phyloP scores from a whole-genome alignment of 2,888 invertebrate species.

The Apodemia mormo region DNA sequence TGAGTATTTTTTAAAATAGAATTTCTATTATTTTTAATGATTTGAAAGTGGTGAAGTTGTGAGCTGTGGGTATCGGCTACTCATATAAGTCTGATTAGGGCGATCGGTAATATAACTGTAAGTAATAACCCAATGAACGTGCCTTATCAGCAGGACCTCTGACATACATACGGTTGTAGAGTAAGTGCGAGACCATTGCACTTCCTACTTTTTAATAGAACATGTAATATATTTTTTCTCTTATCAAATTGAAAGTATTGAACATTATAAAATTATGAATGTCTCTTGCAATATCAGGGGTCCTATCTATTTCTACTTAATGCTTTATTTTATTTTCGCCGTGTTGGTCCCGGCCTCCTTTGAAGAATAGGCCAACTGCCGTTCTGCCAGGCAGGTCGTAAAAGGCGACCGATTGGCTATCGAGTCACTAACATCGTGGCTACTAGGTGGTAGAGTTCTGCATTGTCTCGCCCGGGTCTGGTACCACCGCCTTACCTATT shows the following conservation, averaged over 20 bases:
- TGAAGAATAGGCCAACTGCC: no score
- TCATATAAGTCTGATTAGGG: conserved; percentile 22
- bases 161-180: conserved; percentile 58
- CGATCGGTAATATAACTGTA: conserved; percentile 48
- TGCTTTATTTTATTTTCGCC: no score
- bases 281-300: no score
- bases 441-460: no score
- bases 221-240: conserved; percentile 42
- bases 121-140: conserved; percentile 56
- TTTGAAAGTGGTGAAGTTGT: not conserved
- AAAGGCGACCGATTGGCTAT: no score
- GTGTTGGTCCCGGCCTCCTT: no score
- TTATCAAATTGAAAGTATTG: conserved; percentile 4
- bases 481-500: no score
- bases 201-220: conserved; percentile 57
- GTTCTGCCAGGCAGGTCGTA: no score
- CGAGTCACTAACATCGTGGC: no score
- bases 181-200: conserved; percentile 55
- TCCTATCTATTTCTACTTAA: no score
- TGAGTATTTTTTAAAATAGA: no score
- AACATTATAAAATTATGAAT: not conserved
- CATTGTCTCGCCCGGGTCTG: no score
- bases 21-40: not conserved
- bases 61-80: not conserved
- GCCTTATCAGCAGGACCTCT: conserved; percentile 69